phyloP scores from a whole-genome alignment of 2,797 vertebrate species.

The Setipinna tenuifilis region DNA sequence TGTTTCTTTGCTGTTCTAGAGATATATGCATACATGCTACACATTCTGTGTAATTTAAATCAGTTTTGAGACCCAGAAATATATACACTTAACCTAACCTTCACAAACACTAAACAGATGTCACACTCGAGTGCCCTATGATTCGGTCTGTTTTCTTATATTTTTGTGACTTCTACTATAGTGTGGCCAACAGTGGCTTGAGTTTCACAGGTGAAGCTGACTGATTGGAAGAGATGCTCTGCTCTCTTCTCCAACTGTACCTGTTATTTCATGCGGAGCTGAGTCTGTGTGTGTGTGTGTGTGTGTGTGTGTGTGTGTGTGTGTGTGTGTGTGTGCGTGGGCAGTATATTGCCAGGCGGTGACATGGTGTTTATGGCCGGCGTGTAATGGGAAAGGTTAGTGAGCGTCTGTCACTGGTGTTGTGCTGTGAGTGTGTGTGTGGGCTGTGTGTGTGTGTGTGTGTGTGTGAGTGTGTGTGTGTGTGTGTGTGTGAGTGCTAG shows the following conservation, averaged over 20 bases:
- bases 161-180: not conserved
- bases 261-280: not conserved
- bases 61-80: too few species aligned
- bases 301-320: conserved; percentile 50
- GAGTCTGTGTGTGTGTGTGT: not conserved
- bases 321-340: conserved; percentile 28
- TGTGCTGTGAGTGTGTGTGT: not conserved
- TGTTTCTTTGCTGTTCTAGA: not conserved
- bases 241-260: not conserved
- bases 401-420: conserved; percentile 11
- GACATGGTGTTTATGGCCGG: not conserved
- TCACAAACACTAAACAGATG: not conserved
- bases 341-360: not conserved
- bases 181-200: not conserved
- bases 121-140: not conserved
- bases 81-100: not conserved
- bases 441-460: not conserved
- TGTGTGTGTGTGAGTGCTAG: not conserved
- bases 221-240: not conserved
- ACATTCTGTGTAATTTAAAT: too few species aligned
- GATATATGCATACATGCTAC: not conserved
- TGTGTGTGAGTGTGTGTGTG: not conserved
- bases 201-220: not conserved
- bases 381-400: conserved; percentile 22
- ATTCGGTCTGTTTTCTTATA: not conserved